Base-by-base conservation (phyloP, 2,113 vertebrate genomes). In the Sturnira hondurensis region DNA sequence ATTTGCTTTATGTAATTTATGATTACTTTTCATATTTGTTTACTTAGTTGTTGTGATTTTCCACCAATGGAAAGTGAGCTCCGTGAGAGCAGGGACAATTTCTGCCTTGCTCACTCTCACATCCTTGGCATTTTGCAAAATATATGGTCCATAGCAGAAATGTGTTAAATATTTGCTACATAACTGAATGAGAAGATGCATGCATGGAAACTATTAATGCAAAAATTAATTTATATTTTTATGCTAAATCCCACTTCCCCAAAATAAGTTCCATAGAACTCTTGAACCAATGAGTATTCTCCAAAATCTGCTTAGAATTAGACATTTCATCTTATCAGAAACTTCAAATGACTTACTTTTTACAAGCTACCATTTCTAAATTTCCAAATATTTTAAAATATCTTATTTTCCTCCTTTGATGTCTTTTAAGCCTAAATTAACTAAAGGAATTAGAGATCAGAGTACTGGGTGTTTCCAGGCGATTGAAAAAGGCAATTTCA, bases 401-500 rank as follows among this genome's bases (percentile, higher is more conserved):
- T 70, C 31, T 85, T 65, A 65, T 84, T 94, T 97, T 94, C 31
- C 91, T 63, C 31, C 63, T 92, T 78, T 74, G 68, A 71, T 84
- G 28, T 43, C 77, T 94, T 94, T 95, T 54, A 78, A 63, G n/a
- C 8, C 38, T 54, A 96, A 93, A 81, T 50, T 80, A 95, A 94
- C 92, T 70, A 36, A 28, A 36, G 2, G 36, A 43, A 89, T 93
- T 95, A 58, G 77, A 92, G 96, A 87, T 78, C n/a, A 68, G 89
- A 86, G 17, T 80, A 84, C 50, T 68, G 86, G 9, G 31, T 41
- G 3, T 96, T 97, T 95, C 93, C 63, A 93, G 63, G 65, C 86
- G 91, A 93, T 89, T 94, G 86, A 65, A 54, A 91, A 91, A 96
- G 76, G 52, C 61, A 96, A 89, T 96, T 94, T 97, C 86, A 94